Evolutionary conservation across 2,113 vertebrate species (phyloP), one percentile per base, ranked within the genome.

Genomic region (Polypterus bichir): DNA sequence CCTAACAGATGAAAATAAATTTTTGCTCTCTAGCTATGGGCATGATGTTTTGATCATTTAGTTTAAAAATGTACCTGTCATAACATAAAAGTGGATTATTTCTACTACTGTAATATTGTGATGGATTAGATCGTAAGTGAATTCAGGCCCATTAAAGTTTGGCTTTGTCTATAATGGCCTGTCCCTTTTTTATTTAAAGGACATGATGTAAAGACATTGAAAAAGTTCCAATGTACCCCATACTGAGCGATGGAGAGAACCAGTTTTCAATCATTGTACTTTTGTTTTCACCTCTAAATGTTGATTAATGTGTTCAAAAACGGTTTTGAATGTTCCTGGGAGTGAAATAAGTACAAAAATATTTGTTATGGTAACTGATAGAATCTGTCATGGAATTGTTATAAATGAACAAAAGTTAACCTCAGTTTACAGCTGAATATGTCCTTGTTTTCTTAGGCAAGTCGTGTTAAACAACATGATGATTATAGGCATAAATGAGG

Each of bases 161-260:
- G 44, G 7, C 11, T 9, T 54, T n/a, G 3, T n/a, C 56, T 27
- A 45, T 2, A 58, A 58, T 58, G 27, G 56, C 51, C 48, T 11
- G 49, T 54, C 61, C 7, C 44, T n/a, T 53, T 27, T 54, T 53
- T 62, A 54, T 62, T 9, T 44, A 62, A 44, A 54, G 51, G 49
- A 62, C 44, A 10, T 62, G 61, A 62, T 62, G 61, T 62, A 54
- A 46, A 49, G 44, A 54, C 61, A 47, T 47, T 45, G 48, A 61
- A 53, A 62, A 52, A 52, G 27, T 7, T 47, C 61, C 61, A 62
- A 45, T 54, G 45, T 9, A 47, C 51, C 45, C 51, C 7, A 9
- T 62, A 48, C 11, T 47, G 9, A 54, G 7, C 11, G 61, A 54
- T 54, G 44, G 47, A 46, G 10, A 5, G 8, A 62, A 27, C 48